Evolutionary conservation across 2,797 vertebrate species (phyloP), one percentile per base, ranked within the genome.

Genomic region (Sardinella longiceps): DNA sequence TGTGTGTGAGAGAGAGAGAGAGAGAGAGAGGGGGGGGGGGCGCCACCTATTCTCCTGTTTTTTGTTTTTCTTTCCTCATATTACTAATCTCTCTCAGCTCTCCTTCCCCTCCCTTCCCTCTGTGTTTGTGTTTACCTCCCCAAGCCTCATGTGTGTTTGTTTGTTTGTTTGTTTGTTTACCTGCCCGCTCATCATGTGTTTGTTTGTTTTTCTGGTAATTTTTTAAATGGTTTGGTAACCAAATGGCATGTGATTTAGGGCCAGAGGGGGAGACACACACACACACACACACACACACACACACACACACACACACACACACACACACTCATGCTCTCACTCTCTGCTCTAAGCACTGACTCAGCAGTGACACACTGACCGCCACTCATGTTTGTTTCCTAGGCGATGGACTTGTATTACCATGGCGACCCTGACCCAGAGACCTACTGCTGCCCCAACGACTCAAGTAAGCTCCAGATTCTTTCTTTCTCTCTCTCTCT

Each of bases 331-430:
- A 60, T n/a, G 10, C n/a, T 0, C 58, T 5, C 23, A 60, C 3
- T 53, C 14, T 53, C 51, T 74, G 15, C 66, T 39, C 33, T 20
- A 39, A 39, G 15, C 66, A 74, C 70, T 77, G 70, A 77, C 70
- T 77, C 70, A 77, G 70, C 70, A 23, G 6, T 18, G 11, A 14
- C 30, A 33, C 20, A 37, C 7, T 85, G 28, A 88, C 86, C 48
- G 80, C 48, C 56, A 88, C 88, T 63, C 53, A 45, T 86, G 50
- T 80, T 83, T 83, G 37, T 89, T 46, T 88, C 82, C 20, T 84
- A 96, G 95, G 95, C 95, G 0, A 95, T 96, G 95, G 95, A 96
- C 90, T 89, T 96, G 83, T 95, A 95, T 91, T 95, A 95, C 91
- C 94, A 95, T 88, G 94, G 91, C 88, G 93, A 95, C 87, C 92